phyloP scores from a whole-genome alignment of 2,797 vertebrate genomes.

The Rhynchonycteris naso region DNA sequence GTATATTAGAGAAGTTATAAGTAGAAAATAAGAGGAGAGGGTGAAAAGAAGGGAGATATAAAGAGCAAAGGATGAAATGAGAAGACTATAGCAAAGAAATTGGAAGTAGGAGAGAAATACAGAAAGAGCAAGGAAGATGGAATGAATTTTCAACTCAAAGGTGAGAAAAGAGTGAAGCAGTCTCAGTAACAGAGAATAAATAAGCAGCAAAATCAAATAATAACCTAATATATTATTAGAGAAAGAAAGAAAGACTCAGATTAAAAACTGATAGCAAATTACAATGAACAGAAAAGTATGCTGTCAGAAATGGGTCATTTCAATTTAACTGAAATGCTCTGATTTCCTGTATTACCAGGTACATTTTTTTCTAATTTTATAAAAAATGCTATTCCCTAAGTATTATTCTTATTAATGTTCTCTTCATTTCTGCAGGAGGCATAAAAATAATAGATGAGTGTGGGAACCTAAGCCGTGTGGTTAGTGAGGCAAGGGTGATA shows the following conservation, averaged over 20 bases:
- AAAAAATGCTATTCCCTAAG: conserved; percentile 80
- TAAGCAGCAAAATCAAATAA: not conserved
- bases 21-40: conserved; percentile 12
- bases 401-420: conserved; percentile 87
- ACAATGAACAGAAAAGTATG: not conserved
- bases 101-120: not conserved
- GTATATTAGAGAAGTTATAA: conserved; percentile 58
- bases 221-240: not conserved
- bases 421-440: conserved; percentile 84
- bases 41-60: not conserved
- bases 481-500: conserved; percentile 88
- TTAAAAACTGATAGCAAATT: not conserved
- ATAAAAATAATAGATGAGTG: conserved; percentile 88
- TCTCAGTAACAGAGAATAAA: not conserved
- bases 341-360: conserved; percentile 50
- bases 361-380: conserved; percentile 70
- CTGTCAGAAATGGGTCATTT: not conserved
- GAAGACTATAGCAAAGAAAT: not conserved
- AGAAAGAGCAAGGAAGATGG: not conserved
- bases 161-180: not conserved
- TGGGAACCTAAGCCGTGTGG: conserved; percentile 85
- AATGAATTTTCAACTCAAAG: not conserved
- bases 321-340: conserved; percentile 42
- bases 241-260: not conserved
- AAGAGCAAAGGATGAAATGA: conserved; percentile 32